Conservation (phyloP, 2,797 vertebrate species). For the Xiphophorus birchmanni region DNA sequence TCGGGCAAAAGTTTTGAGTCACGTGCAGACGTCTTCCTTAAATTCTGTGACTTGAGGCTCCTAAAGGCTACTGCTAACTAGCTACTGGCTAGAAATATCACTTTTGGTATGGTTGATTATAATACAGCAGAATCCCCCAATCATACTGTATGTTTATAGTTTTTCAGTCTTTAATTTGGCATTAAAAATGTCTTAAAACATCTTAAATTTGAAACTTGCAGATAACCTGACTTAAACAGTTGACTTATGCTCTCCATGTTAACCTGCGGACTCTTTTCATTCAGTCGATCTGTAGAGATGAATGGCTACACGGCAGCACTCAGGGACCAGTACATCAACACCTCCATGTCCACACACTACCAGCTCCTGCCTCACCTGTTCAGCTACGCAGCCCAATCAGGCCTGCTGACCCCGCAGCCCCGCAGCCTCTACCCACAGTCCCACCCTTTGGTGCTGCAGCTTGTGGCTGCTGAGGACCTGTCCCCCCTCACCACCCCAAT, state of each 20-base stretch:
- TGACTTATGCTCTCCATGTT: background rate
- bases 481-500: constrained; percentile 92
- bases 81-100: too few relatives aligned
- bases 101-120: too few relatives aligned
- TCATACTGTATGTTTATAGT: too few relatives aligned
- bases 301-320: constrained; percentile 93
- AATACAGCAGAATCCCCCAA: too few relatives aligned
- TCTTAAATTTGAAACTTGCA: too few relatives aligned
- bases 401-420: constrained; percentile 87
- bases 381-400: constrained; percentile 89
- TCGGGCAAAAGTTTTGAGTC: too few relatives aligned
- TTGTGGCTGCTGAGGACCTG: constrained; percentile 94
- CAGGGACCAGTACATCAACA: constrained; percentile 95
- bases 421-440: constrained; percentile 94
- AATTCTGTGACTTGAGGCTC: too few relatives aligned
- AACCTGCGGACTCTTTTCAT: constrained; percentile 24
- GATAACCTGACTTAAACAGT: background rate
- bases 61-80: too few relatives aligned
- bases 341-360: constrained; percentile 90
- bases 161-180: too few relatives aligned
- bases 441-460: constrained; percentile 91
- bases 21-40: too few relatives aligned
- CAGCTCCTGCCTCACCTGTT: constrained; percentile 97
- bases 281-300: constrained; percentile 93
- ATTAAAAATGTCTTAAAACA: too few relatives aligned